Percentiles rank a stretch among this genome's conserved stretches.
These are phyloP conservation scores for Thera britannica DNA, from an alignment of 2,888 invertebrate species.

Conservation along the genomic window DNA sequence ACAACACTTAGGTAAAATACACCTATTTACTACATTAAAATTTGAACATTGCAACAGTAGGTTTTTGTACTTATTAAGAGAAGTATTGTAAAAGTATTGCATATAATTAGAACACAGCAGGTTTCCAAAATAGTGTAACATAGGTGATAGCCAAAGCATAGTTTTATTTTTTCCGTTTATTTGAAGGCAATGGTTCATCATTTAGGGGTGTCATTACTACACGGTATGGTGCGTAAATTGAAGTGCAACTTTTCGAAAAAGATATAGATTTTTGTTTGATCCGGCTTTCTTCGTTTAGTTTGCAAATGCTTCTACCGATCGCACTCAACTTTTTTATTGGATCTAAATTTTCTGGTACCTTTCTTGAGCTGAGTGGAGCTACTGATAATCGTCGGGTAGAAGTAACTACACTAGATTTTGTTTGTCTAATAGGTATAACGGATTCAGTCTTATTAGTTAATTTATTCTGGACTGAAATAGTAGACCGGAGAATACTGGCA, in stretches of 20 bases:
- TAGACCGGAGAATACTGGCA: constrained; percentile 80
- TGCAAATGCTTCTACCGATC: constrained; percentile 75
- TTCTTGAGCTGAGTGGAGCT: constrained; percentile 59
- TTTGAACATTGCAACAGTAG: constrained; percentile 38
- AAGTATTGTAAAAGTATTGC: background rate
- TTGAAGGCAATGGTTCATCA: constrained; percentile 55
- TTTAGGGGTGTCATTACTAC: constrained; percentile 70
- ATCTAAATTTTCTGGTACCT: constrained; percentile 56
- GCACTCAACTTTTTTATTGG: constrained; percentile 76
- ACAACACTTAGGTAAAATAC: constrained; percentile 26
- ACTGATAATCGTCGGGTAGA: constrained; percentile 55
- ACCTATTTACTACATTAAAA: constrained; percentile 36
- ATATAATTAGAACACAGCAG: background rate
- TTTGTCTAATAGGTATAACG: constrained; percentile 58
- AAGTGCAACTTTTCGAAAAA: constrained; percentile 74
- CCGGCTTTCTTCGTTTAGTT: constrained; percentile 67
- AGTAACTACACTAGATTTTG: constrained; percentile 65
- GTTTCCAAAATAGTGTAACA: background rate
- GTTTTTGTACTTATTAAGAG: no score
- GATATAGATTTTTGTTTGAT: constrained; percentile 66
- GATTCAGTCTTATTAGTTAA: constrained; percentile 59
- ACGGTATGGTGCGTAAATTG: constrained; percentile 72
- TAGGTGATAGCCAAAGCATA: background rate
- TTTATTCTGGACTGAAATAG: constrained; percentile 78
- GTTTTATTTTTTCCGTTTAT: constrained; percentile 54